Percentiles rank a stretch among this genome's conserved stretches.
phyloP scores from a whole-genome alignment of 2,888 invertebrate species.

The Cyrtodaria siliqua region DNA sequence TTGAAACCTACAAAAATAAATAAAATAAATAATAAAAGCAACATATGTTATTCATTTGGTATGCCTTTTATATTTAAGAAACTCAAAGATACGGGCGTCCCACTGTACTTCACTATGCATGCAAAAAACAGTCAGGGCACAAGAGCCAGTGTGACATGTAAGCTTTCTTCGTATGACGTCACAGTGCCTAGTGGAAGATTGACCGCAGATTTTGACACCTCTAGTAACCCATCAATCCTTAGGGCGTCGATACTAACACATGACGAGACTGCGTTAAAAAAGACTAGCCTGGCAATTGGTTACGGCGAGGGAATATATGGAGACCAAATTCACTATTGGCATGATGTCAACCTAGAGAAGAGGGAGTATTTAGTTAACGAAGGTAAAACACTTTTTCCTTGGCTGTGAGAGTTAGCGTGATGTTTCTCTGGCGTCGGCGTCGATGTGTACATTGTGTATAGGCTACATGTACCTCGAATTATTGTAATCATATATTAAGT shows the following conservation, averaged over 20 bases:
- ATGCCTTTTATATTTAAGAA: no score
- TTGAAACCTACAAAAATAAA: no score
- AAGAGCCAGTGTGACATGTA: constrained; percentile 55
- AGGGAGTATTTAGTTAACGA: not conserved
- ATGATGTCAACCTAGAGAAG: constrained; percentile 2
- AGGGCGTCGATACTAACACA: constrained; percentile 62
- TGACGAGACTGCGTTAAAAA: constrained; percentile 64
- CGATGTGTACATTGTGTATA: no score
- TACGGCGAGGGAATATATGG: constrained; percentile 55
- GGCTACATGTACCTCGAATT: no score
- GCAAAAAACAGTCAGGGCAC: constrained; percentile 70
- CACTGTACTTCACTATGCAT: constrained; percentile 68
- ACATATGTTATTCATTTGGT: no score
- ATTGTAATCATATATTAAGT: no score
- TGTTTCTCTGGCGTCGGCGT: no score
- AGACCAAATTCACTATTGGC: constrained; percentile 53
- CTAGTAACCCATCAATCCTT: constrained; percentile 67
- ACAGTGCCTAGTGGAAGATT: constrained; percentile 70
- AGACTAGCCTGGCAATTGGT: constrained; percentile 39
- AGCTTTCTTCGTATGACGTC: constrained; percentile 52
- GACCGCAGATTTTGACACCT: constrained; percentile 56
- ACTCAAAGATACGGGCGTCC: constrained; percentile 48
- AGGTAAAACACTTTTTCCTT: no score
- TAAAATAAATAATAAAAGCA: no score
- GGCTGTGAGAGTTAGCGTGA: no score